Percentiles rank a stretch among this genome's conserved stretches.
phyloP scores from a whole-genome alignment of 2,888 invertebrate species.

The Zygothrica quintamaculata region DNA sequence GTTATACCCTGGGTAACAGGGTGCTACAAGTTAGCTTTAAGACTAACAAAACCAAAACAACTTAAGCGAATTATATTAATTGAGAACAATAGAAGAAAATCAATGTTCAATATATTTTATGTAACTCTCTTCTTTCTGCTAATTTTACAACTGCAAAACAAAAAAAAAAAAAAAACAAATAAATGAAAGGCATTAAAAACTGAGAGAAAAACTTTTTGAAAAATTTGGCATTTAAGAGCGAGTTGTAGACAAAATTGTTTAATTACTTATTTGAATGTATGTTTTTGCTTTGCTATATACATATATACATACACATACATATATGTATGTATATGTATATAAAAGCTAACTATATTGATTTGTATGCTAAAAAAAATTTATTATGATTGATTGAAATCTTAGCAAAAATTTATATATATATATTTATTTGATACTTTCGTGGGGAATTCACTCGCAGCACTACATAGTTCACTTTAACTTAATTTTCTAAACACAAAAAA shows the following conservation, averaged over 20 bases:
- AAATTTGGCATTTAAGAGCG: slow-evolving; percentile 41
- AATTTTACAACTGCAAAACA: neutral
- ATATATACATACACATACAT: slow-evolving; percentile 13
- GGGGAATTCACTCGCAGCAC: slow-evolving; percentile 29
- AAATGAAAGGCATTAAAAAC: neutral
- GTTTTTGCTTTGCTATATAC: slow-evolving; percentile 8
- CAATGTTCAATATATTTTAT: slow-evolving; percentile 6
- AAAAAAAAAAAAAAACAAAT: neutral
- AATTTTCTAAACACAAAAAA: slow-evolving; percentile 30
- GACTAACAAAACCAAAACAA: slow-evolving; percentile 93
- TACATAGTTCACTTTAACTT: slow-evolving; percentile 62
- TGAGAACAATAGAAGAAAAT: too few relatives aligned
- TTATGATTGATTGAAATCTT: slow-evolving; percentile 69
- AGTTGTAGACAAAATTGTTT: slow-evolving; percentile 69
- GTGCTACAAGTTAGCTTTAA: slow-evolving; percentile 99
- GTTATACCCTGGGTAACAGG: slow-evolving; percentile 97
- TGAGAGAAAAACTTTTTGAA: neutral
- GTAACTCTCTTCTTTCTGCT: too few relatives aligned
- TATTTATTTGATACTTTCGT: slow-evolving; percentile 37
- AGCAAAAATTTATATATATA: slow-evolving; percentile 67
- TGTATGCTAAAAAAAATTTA: slow-evolving; percentile 62
- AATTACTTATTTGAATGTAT: slow-evolving; percentile 20
- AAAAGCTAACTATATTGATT: slow-evolving; percentile 41
- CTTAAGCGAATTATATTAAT: slow-evolving; percentile 66
- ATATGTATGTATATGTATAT: slow-evolving; percentile 17